Percentiles rank a stretch among this genome's conserved stretches.
Evolutionary conservation across 2,888 invertebrate species (phyloP).

Genomic region (Slavum lentiscoides): DNA sequence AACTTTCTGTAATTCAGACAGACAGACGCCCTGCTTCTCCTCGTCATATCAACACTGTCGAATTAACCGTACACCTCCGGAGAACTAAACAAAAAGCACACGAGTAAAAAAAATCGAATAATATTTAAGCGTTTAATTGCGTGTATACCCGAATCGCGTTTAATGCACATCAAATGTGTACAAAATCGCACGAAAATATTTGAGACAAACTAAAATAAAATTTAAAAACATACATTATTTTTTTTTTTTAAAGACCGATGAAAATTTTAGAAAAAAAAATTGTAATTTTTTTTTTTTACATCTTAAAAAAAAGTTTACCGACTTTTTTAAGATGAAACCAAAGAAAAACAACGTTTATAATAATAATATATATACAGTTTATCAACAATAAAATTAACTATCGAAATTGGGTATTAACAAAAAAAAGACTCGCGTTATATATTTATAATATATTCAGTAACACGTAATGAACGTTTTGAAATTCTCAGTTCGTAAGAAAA

Average conservation of each 20-base stretch:
- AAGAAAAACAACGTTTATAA: no score
- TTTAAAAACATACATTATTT: no score
- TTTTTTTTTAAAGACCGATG: no score
- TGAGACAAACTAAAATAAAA: no score
- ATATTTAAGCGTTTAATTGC: no score
- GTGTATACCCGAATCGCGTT: no score
- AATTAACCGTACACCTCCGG: neutral
- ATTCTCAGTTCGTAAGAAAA: neutral
- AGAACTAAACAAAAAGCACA: no score
- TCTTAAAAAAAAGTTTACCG: no score
- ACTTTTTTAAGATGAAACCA: neutral
- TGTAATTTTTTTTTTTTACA: no score
- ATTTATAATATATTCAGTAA: neutral
- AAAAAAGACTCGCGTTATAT: neutral
- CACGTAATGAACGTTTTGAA: neutral
- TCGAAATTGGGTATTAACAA: slow-evolving; percentile 10
- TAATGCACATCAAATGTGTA: no score
- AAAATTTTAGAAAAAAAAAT: neutral
- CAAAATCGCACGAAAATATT: neutral
- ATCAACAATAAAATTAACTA: neutral
- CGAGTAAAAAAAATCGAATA: no score
- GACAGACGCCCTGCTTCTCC: neutral
- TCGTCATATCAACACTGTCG: slow-evolving; percentile 10
- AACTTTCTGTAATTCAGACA: slow-evolving; percentile 27
- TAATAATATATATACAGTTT: neutral